Evolutionary conservation across 2,888 invertebrate species (phyloP).

Genomic region (Drosophila colorata): DNA sequence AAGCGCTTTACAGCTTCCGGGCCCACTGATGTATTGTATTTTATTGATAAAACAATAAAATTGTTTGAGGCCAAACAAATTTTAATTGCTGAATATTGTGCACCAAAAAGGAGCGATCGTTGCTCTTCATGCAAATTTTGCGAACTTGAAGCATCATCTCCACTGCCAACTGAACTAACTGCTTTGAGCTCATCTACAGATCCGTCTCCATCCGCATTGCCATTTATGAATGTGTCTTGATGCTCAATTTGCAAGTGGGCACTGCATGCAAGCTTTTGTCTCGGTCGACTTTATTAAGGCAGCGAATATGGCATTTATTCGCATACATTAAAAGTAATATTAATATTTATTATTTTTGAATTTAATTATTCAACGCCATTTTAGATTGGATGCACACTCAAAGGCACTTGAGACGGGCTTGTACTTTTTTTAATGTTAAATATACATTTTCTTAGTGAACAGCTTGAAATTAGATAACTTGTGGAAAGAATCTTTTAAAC

Average conservation of each 20-base stretch:
- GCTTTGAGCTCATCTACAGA: conserved; percentile 44
- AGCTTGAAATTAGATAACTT: too few relatives aligned
- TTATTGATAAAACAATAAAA: conserved; percentile 9
- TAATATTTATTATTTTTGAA: conserved; percentile 45
- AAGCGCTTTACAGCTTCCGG: conserved; percentile 53
- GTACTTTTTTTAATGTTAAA: conserved; percentile 8
- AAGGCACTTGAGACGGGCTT: conserved; percentile 48
- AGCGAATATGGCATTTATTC: conserved; percentile 59
- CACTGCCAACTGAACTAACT: conserved; percentile 32
- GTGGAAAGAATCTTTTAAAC: too few relatives aligned
- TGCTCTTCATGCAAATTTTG: conserved; percentile 50
- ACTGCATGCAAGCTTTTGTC: conserved; percentile 62
- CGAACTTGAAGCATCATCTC: conserved; percentile 41
- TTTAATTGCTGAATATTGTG: conserved; percentile 49
- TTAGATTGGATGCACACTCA: conserved; percentile 34
- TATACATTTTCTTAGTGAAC: too few relatives aligned
- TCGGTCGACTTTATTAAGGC: conserved; percentile 14
- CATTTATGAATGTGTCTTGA: conserved; percentile 48
- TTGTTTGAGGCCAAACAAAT: conserved; percentile 40
- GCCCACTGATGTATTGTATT: conserved; percentile 16
- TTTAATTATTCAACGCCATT: conserved; percentile 60
- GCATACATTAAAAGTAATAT: conserved; percentile 48
- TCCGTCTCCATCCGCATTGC: conserved; percentile 43
- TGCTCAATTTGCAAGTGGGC: conserved; percentile 56
- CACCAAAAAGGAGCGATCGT: conserved; percentile 64